Percentiles rank a stretch among this genome's conserved stretches.
Evolutionary conservation across 2,888 invertebrate genomes (phyloP).

Genomic region (Drosophila mimica): DNA sequence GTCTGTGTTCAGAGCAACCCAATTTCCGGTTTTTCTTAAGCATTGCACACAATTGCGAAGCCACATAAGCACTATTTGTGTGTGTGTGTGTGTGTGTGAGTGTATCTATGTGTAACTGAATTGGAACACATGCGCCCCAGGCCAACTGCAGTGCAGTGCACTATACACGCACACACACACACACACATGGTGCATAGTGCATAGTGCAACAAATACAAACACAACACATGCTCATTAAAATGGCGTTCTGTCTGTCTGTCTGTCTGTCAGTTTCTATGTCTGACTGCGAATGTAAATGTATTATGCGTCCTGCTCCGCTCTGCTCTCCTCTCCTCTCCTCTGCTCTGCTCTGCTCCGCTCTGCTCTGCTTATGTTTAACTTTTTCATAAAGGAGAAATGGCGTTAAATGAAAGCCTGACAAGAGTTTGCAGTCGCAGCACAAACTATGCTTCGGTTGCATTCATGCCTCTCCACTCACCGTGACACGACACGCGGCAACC

Average conservation of each 20-base stretch:
- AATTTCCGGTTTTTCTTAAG: constrained; percentile 82
- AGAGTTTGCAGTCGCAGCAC: constrained; percentile 29
- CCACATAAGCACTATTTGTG: constrained; percentile 37
- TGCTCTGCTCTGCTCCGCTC: constrained; percentile 43
- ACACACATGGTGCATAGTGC: constrained; percentile 13
- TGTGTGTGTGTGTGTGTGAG: constrained; percentile 21
- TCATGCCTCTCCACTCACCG: constrained; percentile 83
- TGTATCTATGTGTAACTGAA: constrained; percentile 68
- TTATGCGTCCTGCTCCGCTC: constrained; percentile 63
- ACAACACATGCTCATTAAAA: constrained; percentile 74
- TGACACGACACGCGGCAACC: constrained; percentile 92
- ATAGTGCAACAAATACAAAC: constrained; percentile 17
- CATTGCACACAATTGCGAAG: constrained; percentile 71
- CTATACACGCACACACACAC: constrained; percentile 35
- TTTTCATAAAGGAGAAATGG: constrained; percentile 74
- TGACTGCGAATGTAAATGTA: constrained; percentile 60
- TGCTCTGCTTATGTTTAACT: constrained; percentile 68
- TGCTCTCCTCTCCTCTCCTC: too few species aligned
- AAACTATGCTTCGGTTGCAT: constrained; percentile 15
- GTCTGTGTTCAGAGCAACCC: constrained; percentile 74
- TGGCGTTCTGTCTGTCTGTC: constrained; percentile 60
- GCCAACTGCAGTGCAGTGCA: constrained; percentile 81
- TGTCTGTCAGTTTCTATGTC: constrained; percentile 44
- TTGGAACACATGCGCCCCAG: constrained; percentile 78
- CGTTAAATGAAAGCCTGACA: constrained; percentile 70